Evolutionary conservation across 2,113 vertebrate genomes (phyloP).

Genomic region (Salminus brasiliensis): DNA sequence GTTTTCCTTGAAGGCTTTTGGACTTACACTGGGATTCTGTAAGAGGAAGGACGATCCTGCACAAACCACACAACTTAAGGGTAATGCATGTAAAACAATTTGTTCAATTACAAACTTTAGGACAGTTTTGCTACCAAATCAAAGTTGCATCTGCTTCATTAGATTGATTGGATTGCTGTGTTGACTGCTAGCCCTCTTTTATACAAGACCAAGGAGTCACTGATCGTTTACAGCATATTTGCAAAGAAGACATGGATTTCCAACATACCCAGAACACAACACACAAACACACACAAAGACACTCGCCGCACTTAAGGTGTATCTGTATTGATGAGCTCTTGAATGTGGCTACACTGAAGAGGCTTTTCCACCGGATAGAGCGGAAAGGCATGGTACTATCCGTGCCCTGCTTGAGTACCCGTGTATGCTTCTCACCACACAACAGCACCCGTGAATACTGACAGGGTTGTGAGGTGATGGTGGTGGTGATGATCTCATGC

Average conservation of each 20-base stretch:
- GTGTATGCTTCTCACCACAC: not conserved
- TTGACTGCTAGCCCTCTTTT: constrained; percentile 76
- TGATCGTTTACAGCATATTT: constrained; percentile 73
- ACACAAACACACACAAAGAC: not conserved
- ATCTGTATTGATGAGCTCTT: constrained; percentile 12
- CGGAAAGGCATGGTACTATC: not conserved
- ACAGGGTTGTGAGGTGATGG: not conserved
- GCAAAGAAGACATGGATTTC: constrained; percentile 72
- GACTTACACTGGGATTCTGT: constrained; percentile 70
- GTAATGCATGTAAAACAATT: constrained; percentile 15
- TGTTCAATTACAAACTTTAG: constrained; percentile 6
- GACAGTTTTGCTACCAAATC: constrained; percentile 26
- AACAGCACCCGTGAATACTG: not conserved
- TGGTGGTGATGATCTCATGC: not conserved
- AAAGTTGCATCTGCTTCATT: constrained; percentile 53
- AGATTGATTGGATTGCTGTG: constrained; percentile 69
- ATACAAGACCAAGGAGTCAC: constrained; percentile 65
- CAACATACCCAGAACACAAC: constrained; percentile 39
- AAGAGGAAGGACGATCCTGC: constrained; percentile 59
- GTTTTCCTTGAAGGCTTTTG: constrained; percentile 65
- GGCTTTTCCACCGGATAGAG: not conserved
- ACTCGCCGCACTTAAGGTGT: constrained; percentile 6
- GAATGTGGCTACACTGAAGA: not conserved
- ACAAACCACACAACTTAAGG: constrained; percentile 56
- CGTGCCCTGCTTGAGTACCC: not conserved